These are phyloP conservation scores for Callopanchax toddi DNA, from an alignment of 2,113 vertebrate genomes.

Conservation along the genomic window DNA sequence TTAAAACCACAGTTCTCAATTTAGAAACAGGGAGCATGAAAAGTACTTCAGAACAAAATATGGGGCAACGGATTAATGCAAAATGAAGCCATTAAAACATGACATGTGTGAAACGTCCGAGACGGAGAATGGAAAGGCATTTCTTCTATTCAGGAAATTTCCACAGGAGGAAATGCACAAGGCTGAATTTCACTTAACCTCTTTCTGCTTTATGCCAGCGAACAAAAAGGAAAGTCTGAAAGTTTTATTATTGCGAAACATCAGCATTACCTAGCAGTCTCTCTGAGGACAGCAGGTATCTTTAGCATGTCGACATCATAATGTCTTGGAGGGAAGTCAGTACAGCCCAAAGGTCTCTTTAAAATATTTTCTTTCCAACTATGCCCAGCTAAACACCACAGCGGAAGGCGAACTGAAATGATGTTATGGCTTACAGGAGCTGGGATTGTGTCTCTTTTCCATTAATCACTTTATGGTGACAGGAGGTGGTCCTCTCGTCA, in stretches of 20 bases:
- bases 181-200: slow-evolving; percentile 60
- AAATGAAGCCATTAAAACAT: slow-evolving; percentile 62
- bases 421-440: slow-evolving; percentile 60
- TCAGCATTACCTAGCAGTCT: slow-evolving; percentile 39
- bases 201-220: slow-evolving; percentile 27
- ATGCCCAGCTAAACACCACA: slow-evolving; percentile 23
- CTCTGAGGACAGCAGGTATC: slow-evolving; percentile 38
- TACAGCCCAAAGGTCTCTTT: slow-evolving; percentile 29
- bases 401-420: slow-evolving; percentile 13
- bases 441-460: slow-evolving; percentile 63
- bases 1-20: slow-evolving; percentile 67
- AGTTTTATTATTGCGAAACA: slow-evolving; percentile 48
- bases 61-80: slow-evolving; percentile 60
- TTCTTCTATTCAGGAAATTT: slow-evolving; percentile 66
- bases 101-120: slow-evolving; percentile 65
- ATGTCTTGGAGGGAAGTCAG: slow-evolving; percentile 46
- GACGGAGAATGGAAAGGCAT: slow-evolving; percentile 58
- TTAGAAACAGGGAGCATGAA: slow-evolving; percentile 60
- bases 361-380: slow-evolving; percentile 49
- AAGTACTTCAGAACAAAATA: slow-evolving; percentile 57
- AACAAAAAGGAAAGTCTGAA: slow-evolving; percentile 18
- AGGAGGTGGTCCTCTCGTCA: slow-evolving; percentile 66
- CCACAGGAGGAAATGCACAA: slow-evolving; percentile 65
- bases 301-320: slow-evolving; percentile 45
- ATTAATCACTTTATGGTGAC: slow-evolving; percentile 75